Evolutionary conservation across 2,113 vertebrate genomes (phyloP).

Genomic region (Ciconia boyciana): DNA sequence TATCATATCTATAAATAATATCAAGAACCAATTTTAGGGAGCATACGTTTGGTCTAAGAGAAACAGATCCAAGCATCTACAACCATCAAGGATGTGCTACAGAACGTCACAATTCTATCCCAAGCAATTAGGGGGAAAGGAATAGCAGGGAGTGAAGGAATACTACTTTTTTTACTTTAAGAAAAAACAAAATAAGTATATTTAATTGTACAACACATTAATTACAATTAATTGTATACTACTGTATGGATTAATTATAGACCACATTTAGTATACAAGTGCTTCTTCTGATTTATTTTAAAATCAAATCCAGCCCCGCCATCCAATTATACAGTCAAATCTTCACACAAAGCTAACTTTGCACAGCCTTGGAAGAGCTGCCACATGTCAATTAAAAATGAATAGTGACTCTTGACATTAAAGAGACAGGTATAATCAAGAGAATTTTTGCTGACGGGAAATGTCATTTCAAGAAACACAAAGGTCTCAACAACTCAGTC

Average conservation of each 20-base stretch:
- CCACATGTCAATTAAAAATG: slow-evolving; percentile 6
- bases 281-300: background rate
- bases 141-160: background rate
- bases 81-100: background rate
- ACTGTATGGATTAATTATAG: background rate
- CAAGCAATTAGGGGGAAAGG: background rate
- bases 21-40: background rate
- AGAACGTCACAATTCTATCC: background rate
- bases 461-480: background rate
- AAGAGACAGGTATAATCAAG: background rate
- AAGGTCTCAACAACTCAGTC: background rate
- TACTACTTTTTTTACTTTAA: background rate
- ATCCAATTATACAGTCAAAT: background rate
- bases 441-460: background rate
- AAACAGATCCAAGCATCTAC: background rate
- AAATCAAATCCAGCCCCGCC: background rate
- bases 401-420: background rate
- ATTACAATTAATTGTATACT: background rate
- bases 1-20: background rate
- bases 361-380: background rate
- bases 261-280: background rate
- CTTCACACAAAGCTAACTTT: background rate
- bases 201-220: background rate
- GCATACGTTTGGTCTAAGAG: background rate
- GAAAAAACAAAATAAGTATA: background rate